Conservation (phyloP, 2,113 vertebrate genomes). For the Isichthys henryi region DNA sequence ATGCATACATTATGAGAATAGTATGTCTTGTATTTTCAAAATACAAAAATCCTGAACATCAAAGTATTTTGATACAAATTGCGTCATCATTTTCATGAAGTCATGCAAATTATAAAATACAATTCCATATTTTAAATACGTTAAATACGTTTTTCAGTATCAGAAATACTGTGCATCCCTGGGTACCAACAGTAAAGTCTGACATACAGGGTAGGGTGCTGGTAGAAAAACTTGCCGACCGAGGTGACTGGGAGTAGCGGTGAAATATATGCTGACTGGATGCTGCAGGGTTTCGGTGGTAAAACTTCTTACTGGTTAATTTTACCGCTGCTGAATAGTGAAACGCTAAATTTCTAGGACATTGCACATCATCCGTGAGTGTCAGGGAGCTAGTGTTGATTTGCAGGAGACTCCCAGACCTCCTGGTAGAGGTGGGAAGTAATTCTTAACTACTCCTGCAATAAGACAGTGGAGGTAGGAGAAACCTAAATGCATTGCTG, state of each 20-base stretch:
- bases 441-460: not conserved
- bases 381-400: not conserved
- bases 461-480: not conserved
- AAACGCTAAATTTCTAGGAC: not conserved
- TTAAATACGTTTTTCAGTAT: too few relatives aligned
- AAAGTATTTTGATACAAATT: not conserved
- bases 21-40: not conserved
- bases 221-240: not conserved
- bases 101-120: not conserved
- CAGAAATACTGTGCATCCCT: not conserved
- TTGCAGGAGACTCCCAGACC: not conserved
- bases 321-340: not conserved
- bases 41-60: not conserved
- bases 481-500: not conserved
- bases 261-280: not conserved
- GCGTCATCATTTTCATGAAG: not conserved
- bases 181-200: not conserved
- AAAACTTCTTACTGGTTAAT: not conserved
- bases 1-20: not conserved
- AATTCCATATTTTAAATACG: not conserved
- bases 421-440: not conserved
- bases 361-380: not conserved
- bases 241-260: not conserved
- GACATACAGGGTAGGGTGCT: not conserved
- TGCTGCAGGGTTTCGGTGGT: not conserved